Percentiles rank a stretch among this genome's conserved stretches.
These are phyloP conservation scores for Anolis carolinensis DNA, from an alignment of 2,113 vertebrate genomes.

Conservation along the genomic window DNA sequence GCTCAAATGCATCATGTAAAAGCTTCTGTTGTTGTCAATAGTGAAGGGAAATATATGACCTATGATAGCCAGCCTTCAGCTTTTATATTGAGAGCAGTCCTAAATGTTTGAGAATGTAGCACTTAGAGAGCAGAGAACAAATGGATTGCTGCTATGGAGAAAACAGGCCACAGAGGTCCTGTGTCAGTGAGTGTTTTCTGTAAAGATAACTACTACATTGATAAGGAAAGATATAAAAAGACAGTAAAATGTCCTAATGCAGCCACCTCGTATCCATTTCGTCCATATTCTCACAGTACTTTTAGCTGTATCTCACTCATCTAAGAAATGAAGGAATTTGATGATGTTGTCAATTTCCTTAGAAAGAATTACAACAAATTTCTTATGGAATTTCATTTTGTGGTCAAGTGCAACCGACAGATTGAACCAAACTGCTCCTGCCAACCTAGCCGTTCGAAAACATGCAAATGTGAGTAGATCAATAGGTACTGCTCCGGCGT, in stretches of 20 bases:
- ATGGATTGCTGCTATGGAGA: neutral
- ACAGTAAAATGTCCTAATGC: neutral
- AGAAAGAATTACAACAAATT: too few species aligned
- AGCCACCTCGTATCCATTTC: neutral
- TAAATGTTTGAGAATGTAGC: slow-evolving; percentile 6
- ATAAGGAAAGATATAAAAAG: neutral
- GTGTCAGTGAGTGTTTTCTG: slow-evolving; percentile 36
- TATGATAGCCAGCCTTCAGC: neutral
- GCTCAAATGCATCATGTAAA: slow-evolving; percentile 30
- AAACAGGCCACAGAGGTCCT: slow-evolving; percentile 53
- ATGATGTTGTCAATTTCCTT: too few species aligned
- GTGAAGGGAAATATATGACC: neutral
- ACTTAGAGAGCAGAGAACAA: slow-evolving; percentile 31
- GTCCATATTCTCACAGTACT: too few species aligned
- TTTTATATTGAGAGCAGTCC: slow-evolving; percentile 42
- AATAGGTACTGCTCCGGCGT: too few species aligned
- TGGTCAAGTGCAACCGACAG: too few species aligned
- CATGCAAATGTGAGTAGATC: too few species aligned
- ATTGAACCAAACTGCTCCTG: too few species aligned
- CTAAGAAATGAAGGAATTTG: too few species aligned
- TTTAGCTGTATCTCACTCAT: neutral
- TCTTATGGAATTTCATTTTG: too few species aligned
- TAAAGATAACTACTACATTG: slow-evolving; percentile 17
- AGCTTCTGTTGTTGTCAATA: slow-evolving; percentile 37
- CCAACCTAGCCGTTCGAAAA: too few species aligned